Conservation (phyloP, 2,113 vertebrate genomes). For the Protobothrops flavoviridis region DNA sequence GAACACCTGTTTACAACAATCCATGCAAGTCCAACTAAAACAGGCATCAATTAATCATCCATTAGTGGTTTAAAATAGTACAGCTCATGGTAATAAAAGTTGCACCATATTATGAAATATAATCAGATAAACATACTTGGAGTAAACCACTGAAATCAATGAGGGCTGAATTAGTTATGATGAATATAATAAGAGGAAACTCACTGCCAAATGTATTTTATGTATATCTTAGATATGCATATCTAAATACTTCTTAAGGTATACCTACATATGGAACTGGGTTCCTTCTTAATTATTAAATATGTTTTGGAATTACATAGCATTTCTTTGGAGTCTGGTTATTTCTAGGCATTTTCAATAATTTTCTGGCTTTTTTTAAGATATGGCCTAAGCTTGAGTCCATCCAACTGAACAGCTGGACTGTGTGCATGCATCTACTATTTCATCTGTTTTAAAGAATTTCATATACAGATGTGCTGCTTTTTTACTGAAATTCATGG, state of each 20-base stretch:
- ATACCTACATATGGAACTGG: not conserved
- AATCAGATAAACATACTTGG: not conserved
- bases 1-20: not conserved
- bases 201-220: not conserved
- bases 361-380: not conserved
- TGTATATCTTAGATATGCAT: not conserved
- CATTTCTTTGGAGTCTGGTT: not conserved
- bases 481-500: not conserved
- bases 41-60: not conserved
- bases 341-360: not conserved
- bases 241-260: not conserved
- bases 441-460: not conserved
- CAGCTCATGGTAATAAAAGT: not conserved
- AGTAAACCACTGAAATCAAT: not conserved
- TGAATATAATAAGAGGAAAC: not conserved
- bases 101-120: not conserved
- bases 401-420: not conserved
- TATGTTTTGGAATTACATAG: not conserved
- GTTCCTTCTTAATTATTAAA: not conserved
- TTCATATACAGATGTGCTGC: not conserved
- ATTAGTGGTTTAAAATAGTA: slow-evolving; percentile 9
- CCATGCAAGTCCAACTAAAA: not conserved
- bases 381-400: not conserved
- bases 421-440: not conserved
- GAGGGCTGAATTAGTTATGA: not conserved